Evolutionary conservation across 2,113 vertebrate genomes (phyloP).

Genomic region (Vidua macroura): DNA sequence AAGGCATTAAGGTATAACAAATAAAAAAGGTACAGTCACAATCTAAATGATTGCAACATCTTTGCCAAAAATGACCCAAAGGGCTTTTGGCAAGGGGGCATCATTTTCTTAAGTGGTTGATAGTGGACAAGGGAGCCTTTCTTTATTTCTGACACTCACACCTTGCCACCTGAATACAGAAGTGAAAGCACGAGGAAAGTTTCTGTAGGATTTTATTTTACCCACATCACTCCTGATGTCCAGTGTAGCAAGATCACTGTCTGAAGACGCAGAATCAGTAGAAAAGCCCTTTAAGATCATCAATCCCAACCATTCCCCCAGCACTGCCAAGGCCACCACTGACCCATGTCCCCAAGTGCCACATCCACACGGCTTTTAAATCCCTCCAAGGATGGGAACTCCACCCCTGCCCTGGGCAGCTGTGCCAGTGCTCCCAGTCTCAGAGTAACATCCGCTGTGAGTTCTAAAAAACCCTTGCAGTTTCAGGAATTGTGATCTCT

Average conservation of each 20-base stretch:
- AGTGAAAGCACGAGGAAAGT: background rate
- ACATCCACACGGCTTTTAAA: background rate
- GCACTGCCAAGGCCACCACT: background rate
- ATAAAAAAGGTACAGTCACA: background rate
- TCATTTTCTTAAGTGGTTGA: background rate
- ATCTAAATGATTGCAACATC: background rate
- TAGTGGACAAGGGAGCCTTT: background rate
- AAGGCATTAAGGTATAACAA: background rate
- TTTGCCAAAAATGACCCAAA: background rate
- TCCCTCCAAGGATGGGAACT: background rate
- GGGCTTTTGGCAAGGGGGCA: background rate
- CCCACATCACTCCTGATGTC: background rate
- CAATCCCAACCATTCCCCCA: fast-evolving
- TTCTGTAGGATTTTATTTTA: background rate
- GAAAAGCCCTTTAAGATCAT: background rate
- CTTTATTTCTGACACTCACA: background rate
- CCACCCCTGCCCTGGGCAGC: fast-evolving
- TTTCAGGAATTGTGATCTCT: background rate
- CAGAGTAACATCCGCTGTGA: background rate
- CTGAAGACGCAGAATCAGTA: background rate
- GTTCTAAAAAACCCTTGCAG: background rate
- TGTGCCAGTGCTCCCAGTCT: background rate
- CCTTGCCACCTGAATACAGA: background rate
- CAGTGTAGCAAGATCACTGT: background rate
- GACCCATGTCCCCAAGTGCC: background rate